These are phyloP conservation scores for Timema podura DNA, from an alignment of 2,888 invertebrate species.

Conservation along the genomic window DNA sequence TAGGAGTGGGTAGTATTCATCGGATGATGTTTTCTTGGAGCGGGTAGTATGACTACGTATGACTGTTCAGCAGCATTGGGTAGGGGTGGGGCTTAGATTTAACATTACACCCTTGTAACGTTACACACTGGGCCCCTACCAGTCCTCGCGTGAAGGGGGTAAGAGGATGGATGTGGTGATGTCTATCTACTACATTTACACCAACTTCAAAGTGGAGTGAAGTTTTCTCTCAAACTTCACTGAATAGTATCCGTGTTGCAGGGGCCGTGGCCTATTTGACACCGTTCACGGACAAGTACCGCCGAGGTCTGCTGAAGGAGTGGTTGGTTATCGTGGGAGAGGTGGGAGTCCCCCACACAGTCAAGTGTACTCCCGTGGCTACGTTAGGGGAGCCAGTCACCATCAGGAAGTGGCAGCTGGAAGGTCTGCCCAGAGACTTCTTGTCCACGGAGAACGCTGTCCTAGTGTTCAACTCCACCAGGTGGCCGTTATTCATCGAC, in stretches of 20 bases:
- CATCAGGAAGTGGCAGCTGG: constrained; percentile 78
- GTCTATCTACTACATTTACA: too few species aligned
- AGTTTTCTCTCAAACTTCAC: too few species aligned
- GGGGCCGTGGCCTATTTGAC: constrained; percentile 78
- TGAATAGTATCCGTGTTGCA: constrained; percentile 33
- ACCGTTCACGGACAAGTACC: constrained; percentile 66
- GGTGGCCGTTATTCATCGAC: constrained; percentile 89
- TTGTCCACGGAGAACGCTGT: constrained; percentile 88
- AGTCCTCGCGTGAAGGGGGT: too few species aligned
- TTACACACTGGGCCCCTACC: too few species aligned
- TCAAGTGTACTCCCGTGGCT: constrained; percentile 61
- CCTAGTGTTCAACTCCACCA: constrained; percentile 72
- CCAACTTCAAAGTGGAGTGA: too few species aligned
- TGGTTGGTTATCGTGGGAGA: constrained; percentile 55
- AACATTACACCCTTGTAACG: too few species aligned
- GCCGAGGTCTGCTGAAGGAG: constrained; percentile 51
- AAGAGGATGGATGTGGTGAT: too few species aligned
- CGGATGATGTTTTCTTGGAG: too few species aligned
- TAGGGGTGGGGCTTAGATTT: too few species aligned
- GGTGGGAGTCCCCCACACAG: constrained; percentile 61
- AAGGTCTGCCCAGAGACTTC: constrained; percentile 77
- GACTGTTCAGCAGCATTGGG: too few species aligned
- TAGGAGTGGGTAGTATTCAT: too few species aligned
- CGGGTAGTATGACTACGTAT: too few species aligned
- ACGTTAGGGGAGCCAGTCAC: constrained; percentile 71